Evolutionary conservation across 2,888 invertebrate species (phyloP).

Genomic region (Hirtodrosophila alboralis): DNA sequence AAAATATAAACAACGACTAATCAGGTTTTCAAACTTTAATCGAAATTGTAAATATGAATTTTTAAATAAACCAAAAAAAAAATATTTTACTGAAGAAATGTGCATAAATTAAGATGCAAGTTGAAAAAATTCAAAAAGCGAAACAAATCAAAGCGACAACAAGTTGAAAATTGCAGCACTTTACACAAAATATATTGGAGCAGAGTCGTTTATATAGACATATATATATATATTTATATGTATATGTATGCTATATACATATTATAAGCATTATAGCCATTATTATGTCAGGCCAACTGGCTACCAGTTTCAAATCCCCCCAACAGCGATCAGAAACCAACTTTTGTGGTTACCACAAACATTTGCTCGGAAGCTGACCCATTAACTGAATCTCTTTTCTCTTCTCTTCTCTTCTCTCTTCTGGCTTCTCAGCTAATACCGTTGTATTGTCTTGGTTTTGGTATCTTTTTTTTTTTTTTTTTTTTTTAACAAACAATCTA

Average conservation of each 20-base stretch:
- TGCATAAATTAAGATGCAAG: slow-evolving; percentile 53
- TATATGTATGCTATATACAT: too few species aligned
- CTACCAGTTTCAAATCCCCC: slow-evolving; percentile 52
- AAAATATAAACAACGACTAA: slow-evolving; percentile 53
- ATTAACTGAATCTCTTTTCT: slow-evolving; percentile 48
- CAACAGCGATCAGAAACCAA: slow-evolving; percentile 21
- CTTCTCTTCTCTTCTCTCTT: slow-evolving; percentile 10
- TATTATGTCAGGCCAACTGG: slow-evolving; percentile 59
- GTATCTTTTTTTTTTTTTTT: slow-evolving; percentile 33
- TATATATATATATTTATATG: too few species aligned
- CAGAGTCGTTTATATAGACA: slow-evolving; percentile 67
- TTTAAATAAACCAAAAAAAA: slow-evolving; percentile 34
- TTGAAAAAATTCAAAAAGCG: slow-evolving; percentile 12
- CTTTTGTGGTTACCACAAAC: slow-evolving; percentile 33
- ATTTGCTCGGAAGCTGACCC: slow-evolving; percentile 36
- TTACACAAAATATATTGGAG: slow-evolving; percentile 39
- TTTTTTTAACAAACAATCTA: slow-evolving; percentile 54
- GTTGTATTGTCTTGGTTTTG: slow-evolving; percentile 31
- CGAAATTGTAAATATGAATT: slow-evolving; percentile 61
- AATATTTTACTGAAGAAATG: slow-evolving; percentile 59
- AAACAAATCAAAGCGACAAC: slow-evolving; percentile 24
- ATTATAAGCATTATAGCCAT: slow-evolving; percentile 64
- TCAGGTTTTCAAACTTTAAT: slow-evolving; percentile 46
- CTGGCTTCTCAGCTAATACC: slow-evolving; percentile 4
- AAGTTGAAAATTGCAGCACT: slow-evolving; percentile 61